Conservation (phyloP, 2,888 invertebrate species). For the Melangyna quadrimaculata region DNA sequence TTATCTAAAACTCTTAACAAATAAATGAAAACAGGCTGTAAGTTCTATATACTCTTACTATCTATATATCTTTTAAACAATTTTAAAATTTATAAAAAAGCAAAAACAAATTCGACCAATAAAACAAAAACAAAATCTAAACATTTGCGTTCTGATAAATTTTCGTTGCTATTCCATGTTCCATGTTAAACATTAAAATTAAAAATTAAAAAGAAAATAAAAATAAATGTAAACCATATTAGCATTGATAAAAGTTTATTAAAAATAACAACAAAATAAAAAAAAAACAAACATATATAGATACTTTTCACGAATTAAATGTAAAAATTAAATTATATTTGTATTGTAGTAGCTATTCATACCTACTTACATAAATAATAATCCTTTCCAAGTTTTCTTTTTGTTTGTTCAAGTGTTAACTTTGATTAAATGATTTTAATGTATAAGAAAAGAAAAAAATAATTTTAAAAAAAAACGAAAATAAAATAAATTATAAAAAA, state of each 20-base stretch:
- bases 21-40: slow-evolving; percentile 15
- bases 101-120: not conserved
- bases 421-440: slow-evolving; percentile 39
- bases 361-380: not conserved
- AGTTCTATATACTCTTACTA: slow-evolving; percentile 12
- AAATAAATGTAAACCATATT: not conserved
- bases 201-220: not conserved
- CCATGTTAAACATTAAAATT: slow-evolving; percentile 27
- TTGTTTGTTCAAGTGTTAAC: slow-evolving; percentile 34
- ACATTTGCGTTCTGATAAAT: slow-evolving; percentile 9
- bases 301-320: slow-evolving; percentile 56
- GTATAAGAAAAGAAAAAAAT: slow-evolving; percentile 2
- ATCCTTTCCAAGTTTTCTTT: slow-evolving; percentile 46
- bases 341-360: slow-evolving; percentile 47
- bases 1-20: not conserved
- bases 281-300: slow-evolving; percentile 9
- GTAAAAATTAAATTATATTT: slow-evolving; percentile 52
- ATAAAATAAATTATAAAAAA: slow-evolving; percentile 16
- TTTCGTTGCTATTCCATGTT: slow-evolving; percentile 24
- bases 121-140: not conserved
- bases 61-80: not conserved
- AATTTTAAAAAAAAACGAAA: not conserved
- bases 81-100: not conserved
- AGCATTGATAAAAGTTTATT: slow-evolving; percentile 12
- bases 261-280: not conserved